Percentiles rank a stretch among this genome's conserved stretches.
Evolutionary conservation across 1,140 invertebrate genomes (phyloP).

Genomic region (Diorhabda elongata): DNA sequence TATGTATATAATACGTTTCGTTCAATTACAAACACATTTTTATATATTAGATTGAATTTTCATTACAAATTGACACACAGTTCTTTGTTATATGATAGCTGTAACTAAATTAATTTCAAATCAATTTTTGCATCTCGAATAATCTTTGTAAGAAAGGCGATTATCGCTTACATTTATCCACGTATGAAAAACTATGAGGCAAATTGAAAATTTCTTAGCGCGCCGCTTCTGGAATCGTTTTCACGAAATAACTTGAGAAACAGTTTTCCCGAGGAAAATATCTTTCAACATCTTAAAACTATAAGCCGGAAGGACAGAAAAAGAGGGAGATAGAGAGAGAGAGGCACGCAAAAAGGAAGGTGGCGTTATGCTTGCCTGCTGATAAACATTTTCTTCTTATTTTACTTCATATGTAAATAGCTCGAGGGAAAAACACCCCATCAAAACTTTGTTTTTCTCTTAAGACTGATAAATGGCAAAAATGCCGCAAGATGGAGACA

Average conservation of each 20-base stretch:
- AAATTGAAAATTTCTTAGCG: too few species aligned
- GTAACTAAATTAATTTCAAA: too few species aligned
- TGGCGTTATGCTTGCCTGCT: background rate
- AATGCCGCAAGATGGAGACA: slow-evolving; percentile 1
- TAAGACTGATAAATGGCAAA: slow-evolving; percentile 2
- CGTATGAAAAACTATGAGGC: too few species aligned
- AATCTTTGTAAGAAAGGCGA: too few species aligned
- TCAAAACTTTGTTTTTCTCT: slow-evolving; percentile 2
- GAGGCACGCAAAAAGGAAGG: background rate
- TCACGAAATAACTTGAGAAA: background rate
- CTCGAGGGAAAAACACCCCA: slow-evolving; percentile 1
- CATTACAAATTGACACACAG: too few species aligned
- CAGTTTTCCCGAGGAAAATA: background rate
- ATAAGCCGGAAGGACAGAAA: background rate
- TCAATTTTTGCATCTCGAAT: too few species aligned
- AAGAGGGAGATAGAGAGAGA: too few species aligned
- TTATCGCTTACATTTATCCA: too few species aligned
- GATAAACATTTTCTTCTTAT: slow-evolving; percentile 1
- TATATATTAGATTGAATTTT: too few species aligned
- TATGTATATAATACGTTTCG: too few species aligned
- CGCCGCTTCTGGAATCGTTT: background rate
- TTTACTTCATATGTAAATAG: slow-evolving; percentile 3
- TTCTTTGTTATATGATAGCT: too few species aligned
- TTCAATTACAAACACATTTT: too few species aligned
- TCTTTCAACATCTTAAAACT: slow-evolving; percentile 2